Conservation (phyloP, 2,888 invertebrate species). For the Melanostoma scalare region DNA sequence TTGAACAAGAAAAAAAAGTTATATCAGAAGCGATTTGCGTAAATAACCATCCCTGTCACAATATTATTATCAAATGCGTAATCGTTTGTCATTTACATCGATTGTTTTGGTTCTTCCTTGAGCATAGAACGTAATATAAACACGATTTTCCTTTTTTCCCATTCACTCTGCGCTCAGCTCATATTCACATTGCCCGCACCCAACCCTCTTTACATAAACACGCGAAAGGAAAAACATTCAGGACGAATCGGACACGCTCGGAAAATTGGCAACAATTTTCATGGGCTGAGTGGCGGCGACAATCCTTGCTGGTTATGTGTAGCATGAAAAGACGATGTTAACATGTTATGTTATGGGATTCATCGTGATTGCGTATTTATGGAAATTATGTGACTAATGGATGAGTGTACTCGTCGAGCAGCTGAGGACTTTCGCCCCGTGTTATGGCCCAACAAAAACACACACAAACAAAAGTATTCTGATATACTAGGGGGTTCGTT, state of each 20-base stretch:
- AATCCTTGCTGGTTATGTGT: slow-evolving; percentile 30
- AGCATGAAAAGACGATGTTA: slow-evolving; percentile 59
- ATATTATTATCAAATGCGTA: slow-evolving; percentile 73
- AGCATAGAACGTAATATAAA: slow-evolving; percentile 64
- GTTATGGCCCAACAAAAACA: slow-evolving; percentile 3
- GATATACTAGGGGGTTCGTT: slow-evolving; percentile 7
- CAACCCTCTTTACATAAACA: slow-evolving; percentile 45
- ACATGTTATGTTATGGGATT: slow-evolving; percentile 72
- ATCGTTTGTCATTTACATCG: slow-evolving; percentile 73
- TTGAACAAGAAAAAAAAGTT: background rate
- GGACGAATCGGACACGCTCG: slow-evolving; percentile 64
- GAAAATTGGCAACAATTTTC: slow-evolving; percentile 63
- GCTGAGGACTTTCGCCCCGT: slow-evolving; percentile 47
- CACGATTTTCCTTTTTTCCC: slow-evolving; percentile 46
- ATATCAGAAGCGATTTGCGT: slow-evolving; percentile 58
- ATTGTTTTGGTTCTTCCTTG: slow-evolving; percentile 64
- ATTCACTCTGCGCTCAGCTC: slow-evolving; percentile 12
- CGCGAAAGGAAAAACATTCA: slow-evolving; percentile 48
- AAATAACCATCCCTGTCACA: slow-evolving; percentile 73
- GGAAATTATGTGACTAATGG: slow-evolving; percentile 75
- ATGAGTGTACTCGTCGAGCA: slow-evolving; percentile 41
- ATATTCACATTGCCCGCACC: slow-evolving; percentile 23
- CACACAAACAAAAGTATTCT: slow-evolving; percentile 11
- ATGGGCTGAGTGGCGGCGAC: slow-evolving; percentile 54
- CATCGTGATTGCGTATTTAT: slow-evolving; percentile 74